Evolutionary conservation across 2,888 invertebrate genomes (phyloP), one percentile per base, ranked within the genome.

Genomic region (Rhopalosiphum nymphaeae): DNA sequence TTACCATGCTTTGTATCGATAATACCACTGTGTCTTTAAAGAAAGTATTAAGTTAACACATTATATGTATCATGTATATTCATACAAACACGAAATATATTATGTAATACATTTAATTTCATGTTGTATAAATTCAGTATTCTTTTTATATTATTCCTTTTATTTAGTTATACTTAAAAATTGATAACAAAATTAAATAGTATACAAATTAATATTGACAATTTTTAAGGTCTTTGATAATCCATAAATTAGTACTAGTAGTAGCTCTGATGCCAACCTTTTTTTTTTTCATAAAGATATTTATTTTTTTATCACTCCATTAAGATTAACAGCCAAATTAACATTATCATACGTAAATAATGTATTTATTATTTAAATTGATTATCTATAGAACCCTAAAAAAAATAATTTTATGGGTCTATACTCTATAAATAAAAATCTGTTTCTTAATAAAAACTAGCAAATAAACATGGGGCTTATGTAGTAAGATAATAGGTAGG

Each of bases 1-100:
- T 86, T 91, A 94, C 86, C 53, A n/a, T 94, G 61, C 61, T 91
- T 94, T 94, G 86, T 93, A 93, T 93, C 93, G 67, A 91, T 91
- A 94, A 94, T 91, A 94, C 86, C 85, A 91, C 87, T 94, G 91
- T 94, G 85, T 94, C 89, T 91, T 94, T 86, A 91, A 78, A 91
- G 86, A 91, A 91, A 91, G 90, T 93, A 91, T 91, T 94, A 90
- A 94, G 11, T 94, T 94, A 87, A 94, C 53, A 90, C 61, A 87
- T 61, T 91, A 91, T 13, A 94, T 61, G 67, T 90, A 94, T 94
- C 29, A 94, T 61, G 86, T 91, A 94, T 94, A 53, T 94, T 94
- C 26, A 94, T 94, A 86, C 25, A 90, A 91, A 90, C 87, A 67
- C 53, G 85, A 93, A 89, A 93, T 93, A 61, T 91, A 78, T 36